Conservation (phyloP, 1,140 invertebrate species). For the Macrotrachela quadricornifera region DNA sequence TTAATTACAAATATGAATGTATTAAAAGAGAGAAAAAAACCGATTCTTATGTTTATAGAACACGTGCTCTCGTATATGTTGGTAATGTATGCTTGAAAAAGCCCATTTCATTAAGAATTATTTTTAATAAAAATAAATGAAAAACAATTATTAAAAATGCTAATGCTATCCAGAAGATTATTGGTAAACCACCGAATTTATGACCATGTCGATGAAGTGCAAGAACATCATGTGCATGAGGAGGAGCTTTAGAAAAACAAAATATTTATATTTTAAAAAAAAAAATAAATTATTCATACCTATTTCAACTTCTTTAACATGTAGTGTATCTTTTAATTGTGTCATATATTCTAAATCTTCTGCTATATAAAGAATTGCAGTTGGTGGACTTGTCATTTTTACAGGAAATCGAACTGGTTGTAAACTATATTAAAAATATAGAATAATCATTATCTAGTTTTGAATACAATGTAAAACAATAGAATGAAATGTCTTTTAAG, state of each 20-base stretch:
- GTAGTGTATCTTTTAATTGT: slow-evolving; percentile 65
- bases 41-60: too few species aligned
- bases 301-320: slow-evolving; percentile 63
- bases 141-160: slow-evolving; percentile 69
- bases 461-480: too few species aligned
- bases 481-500: too few species aligned
- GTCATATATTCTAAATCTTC: slow-evolving; percentile 70
- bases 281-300: slow-evolving; percentile 31
- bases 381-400: slow-evolving; percentile 70
- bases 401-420: slow-evolving; percentile 54
- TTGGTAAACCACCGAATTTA: slow-evolving; percentile 63
- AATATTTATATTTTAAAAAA: neutral
- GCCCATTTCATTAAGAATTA: slow-evolving; percentile 65
- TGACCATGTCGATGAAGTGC: slow-evolving; percentile 74
- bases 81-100: neutral
- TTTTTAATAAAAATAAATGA: slow-evolving; percentile 74
- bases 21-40: too few species aligned
- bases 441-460: neutral
- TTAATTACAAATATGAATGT: too few species aligned
- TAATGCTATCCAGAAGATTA: slow-evolving; percentile 74
- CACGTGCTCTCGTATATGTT: too few species aligned
- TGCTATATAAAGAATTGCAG: slow-evolving; percentile 74
- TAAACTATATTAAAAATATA: slow-evolving; percentile 27
- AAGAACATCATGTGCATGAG: slow-evolving; percentile 73
- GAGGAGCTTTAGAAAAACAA: slow-evolving; percentile 45